Conservation (phyloP, 1,140 invertebrate genomes). For the Triops cancriformis region DNA sequence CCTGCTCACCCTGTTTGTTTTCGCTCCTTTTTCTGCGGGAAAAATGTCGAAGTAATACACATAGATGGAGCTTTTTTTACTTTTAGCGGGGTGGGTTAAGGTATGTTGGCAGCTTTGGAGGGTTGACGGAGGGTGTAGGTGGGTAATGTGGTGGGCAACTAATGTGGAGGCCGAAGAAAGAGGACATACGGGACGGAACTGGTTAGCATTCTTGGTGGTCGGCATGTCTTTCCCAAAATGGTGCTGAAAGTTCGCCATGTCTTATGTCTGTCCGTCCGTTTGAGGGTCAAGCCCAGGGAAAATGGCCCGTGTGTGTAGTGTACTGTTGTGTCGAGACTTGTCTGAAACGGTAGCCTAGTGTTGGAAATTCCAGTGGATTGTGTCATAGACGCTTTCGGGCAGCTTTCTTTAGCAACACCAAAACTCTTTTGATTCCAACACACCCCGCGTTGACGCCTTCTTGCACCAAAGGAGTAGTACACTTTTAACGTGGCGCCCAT, state of each 20-base stretch:
- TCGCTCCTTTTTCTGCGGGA: not conserved
- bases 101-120: too few relatives aligned
- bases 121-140: too few relatives aligned
- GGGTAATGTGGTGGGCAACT: too few relatives aligned
- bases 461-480: too few relatives aligned
- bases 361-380: conserved; percentile 6
- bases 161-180: not conserved
- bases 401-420: not conserved
- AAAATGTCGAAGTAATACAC: too few relatives aligned
- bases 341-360: conserved; percentile 5
- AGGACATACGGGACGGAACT: not conserved
- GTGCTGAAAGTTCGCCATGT: conserved; percentile 13
- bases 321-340: not conserved
- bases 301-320: not conserved
- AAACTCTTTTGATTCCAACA: too few relatives aligned
- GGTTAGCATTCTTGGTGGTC: conserved; percentile 7
- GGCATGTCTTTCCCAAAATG: not conserved
- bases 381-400: conserved; percentile 3
- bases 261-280: conserved; percentile 12
- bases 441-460: too few relatives aligned
- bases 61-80: too few relatives aligned
- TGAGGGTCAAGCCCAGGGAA: not conserved
- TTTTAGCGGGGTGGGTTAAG: too few relatives aligned
- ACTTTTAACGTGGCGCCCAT: too few relatives aligned
- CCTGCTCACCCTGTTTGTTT: not conserved